A percentile compares a stretch with the other conserved stretches of the same genome.
phyloP scores from a whole-genome alignment of 2,113 vertebrate species.

The Neodon shergylaensis region DNA sequence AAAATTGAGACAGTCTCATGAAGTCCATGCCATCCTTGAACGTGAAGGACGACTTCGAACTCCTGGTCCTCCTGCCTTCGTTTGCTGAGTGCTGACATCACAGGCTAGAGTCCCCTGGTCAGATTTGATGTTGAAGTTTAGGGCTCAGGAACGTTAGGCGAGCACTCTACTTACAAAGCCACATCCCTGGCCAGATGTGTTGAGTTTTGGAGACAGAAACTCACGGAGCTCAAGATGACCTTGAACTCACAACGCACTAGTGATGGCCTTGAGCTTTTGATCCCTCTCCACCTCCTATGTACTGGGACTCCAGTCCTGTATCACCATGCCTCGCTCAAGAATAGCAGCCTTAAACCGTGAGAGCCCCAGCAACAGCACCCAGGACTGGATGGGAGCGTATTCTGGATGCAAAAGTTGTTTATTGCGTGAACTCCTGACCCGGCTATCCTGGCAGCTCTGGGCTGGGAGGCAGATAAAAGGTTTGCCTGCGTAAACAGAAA shows the following conservation, averaged over 20 bases:
- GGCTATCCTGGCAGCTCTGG: not conserved
- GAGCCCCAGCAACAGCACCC: not conserved
- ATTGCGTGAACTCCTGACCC: conserved; percentile 74
- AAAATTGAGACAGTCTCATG: no score
- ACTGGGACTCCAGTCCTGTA: not conserved
- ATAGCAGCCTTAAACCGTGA: not conserved
- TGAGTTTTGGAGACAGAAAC: not conserved
- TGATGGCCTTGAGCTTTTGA: not conserved
- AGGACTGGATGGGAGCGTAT: not conserved
- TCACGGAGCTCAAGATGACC: not conserved
- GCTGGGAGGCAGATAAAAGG: conserved; percentile 45
- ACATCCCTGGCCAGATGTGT: not conserved
- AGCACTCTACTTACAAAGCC: not conserved
- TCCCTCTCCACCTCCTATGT: not conserved
- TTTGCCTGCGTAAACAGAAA: conserved; percentile 49
- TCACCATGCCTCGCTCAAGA: not conserved
- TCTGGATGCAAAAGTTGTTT: not conserved
- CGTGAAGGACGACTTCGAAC: not conserved
- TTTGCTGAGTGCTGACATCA: not conserved
- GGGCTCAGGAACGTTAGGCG: not conserved
- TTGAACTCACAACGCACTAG: not conserved
- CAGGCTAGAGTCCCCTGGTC: not conserved
- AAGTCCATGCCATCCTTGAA: not conserved
- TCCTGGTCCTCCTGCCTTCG: not conserved
- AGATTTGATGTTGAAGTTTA: not conserved